Conservation (phyloP, 2,888 invertebrate genomes). For the Drosophila paracracens region DNA sequence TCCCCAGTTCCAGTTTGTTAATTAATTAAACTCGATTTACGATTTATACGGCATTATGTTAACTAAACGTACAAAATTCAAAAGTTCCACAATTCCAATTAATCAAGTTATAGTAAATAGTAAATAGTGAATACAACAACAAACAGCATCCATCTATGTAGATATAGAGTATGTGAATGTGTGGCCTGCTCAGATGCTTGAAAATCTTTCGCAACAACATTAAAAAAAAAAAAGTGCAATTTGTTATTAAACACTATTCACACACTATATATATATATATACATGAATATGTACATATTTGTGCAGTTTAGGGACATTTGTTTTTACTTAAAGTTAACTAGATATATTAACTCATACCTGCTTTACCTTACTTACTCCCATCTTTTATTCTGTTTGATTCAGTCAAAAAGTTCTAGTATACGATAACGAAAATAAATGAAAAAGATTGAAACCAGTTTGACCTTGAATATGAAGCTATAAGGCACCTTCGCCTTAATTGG, state of each 20-base stretch:
- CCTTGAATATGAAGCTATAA: not conserved
- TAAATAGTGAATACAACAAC: not conserved
- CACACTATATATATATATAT: not conserved
- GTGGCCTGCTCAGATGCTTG: constrained; percentile 1
- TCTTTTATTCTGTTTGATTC: not conserved
- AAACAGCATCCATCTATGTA: constrained; percentile 4
- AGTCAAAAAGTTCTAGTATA: constrained; percentile 2
- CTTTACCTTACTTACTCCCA: not conserved
- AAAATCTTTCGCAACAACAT: not conserved
- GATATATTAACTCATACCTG: not conserved
- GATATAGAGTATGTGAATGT: constrained; percentile 6
- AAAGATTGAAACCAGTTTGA: constrained; percentile 7
- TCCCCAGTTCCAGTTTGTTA: constrained; percentile 30
- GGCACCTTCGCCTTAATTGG: not conserved
- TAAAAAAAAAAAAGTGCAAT: constrained; percentile 4
- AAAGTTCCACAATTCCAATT: constrained; percentile 24
- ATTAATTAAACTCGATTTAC: constrained; percentile 4
- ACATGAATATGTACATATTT: not conserved
- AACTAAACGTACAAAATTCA: constrained; percentile 36
- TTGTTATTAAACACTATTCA: constrained; percentile 12
- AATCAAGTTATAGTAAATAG: constrained; percentile 2
- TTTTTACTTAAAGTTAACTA: not conserved
- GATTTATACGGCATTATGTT: constrained; percentile 36
- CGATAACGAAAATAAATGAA: not conserved
- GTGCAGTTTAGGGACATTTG: not conserved